Base-by-base conservation (phyloP, 2,888 invertebrate genomes). In the Phragmatobia fuliginosa region DNA sequence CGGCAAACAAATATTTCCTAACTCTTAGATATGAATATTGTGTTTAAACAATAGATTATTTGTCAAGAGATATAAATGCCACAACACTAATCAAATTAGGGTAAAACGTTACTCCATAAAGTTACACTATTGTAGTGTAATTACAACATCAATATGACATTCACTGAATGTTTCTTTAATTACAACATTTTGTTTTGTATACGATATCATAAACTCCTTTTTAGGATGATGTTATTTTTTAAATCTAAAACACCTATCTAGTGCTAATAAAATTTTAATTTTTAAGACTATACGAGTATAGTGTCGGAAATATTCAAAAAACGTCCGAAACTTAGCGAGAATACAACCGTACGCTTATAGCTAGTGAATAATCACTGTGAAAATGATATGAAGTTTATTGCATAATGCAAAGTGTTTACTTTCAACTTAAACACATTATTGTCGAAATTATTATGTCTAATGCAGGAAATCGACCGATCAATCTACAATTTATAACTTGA, bases 381-480 rank as follows among this genome's bases (percentile, higher is more conserved):
- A 81, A 83, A 84, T 87, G 86, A 87, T 87, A 87, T 86, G 86
- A 80, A 75, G 18, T 71, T 84, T 86, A 86, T 86, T 86, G 83
- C 86, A 79, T 69, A 56, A 62, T 67, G 74, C 79, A 70, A 77
- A 73, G 81, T 83, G 77, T 75, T 77, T 66, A 71, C 64, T 70
- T 67, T 59, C 64, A 83, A 85, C 72, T 66, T 71, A 82, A 83
- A 81, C 78, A 79, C 76, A 73, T 85, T 86, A 86, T 85, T 86
- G 86, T 86, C 85, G 73, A 81, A 81, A 78, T 60, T 76, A 76
- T 77, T 52, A 62, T 41, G 18, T 58, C 41, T n/a, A 41, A 58
- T 41, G 32, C 58, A 58, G 58, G 31, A 14, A 45, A 52, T 62
- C 8, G n/a, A n/a, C n/a, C n/a, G n/a, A n/a, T n/a, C 56, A 31